Conservation (phyloP, 2,888 invertebrate genomes). For the Synergus gifuensis region DNA sequence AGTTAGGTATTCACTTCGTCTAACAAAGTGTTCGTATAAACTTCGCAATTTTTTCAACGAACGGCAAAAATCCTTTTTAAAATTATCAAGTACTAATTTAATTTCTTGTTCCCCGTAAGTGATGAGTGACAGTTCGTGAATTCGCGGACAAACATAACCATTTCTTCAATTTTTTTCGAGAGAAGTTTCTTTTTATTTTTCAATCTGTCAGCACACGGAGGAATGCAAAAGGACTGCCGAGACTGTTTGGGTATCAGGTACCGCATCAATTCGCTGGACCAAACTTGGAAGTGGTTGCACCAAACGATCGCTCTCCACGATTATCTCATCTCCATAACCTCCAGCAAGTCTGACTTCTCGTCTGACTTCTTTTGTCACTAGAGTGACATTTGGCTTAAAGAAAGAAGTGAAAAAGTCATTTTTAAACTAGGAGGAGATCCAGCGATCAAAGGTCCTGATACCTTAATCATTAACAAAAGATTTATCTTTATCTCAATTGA, state of each 20-base stretch:
- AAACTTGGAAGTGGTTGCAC: conserved; percentile 97
- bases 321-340: conserved; percentile 89
- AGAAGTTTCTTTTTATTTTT: conserved; percentile 49
- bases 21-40: neutral
- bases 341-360: conserved; percentile 84
- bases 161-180: conserved; percentile 32
- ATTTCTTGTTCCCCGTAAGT: neutral
- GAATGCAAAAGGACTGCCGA: conserved; percentile 85
- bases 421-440: too few relatives aligned
- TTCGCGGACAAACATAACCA: conserved; percentile 9
- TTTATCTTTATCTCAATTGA: neutral
- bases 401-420: neutral
- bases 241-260: conserved; percentile 93
- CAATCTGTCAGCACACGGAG: conserved; percentile 76
- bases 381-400: neutral
- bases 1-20: conserved; percentile 35
- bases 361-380: conserved; percentile 19
- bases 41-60: neutral
- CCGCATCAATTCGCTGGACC: conserved; percentile 92
- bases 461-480: neutral
- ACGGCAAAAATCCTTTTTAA: conserved; percentile 9
- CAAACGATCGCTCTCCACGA: conserved; percentile 93
- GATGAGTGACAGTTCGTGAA: conserved; percentile 45
- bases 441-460: neutral
- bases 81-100: conserved; percentile 19